These are phyloP conservation scores for Himalopsyche tibetana DNA, from an alignment of 2,888 invertebrate species.

Conservation along the genomic window DNA sequence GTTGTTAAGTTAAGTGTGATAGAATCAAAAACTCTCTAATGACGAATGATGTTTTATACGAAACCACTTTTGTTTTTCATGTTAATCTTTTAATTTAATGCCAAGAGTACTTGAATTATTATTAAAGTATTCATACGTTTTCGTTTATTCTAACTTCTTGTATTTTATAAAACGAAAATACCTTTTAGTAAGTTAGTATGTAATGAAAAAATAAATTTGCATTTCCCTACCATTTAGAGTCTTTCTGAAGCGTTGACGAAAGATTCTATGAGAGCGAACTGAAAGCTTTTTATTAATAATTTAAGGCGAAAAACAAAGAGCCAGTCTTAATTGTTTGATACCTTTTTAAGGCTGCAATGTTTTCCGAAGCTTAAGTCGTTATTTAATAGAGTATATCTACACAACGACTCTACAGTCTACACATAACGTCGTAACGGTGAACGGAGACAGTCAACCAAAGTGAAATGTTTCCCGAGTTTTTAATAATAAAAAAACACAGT, in stretches of 20 bases:
- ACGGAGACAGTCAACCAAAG: slow-evolving; percentile 61
- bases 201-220: slow-evolving; percentile 9
- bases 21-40: too few species aligned
- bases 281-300: slow-evolving; percentile 66
- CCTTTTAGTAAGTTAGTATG: background rate
- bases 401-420: slow-evolving; percentile 51
- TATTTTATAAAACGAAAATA: too few species aligned
- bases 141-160: too few species aligned
- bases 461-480: background rate
- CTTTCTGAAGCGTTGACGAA: slow-evolving; percentile 53
- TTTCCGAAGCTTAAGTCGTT: slow-evolving; percentile 66
- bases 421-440: slow-evolving; percentile 50
- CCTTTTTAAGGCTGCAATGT: slow-evolving; percentile 66
- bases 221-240: slow-evolving; percentile 17
- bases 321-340: slow-evolving; percentile 66
- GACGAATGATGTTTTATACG: too few species aligned
- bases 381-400: slow-evolving; percentile 66
- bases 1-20: too few species aligned
- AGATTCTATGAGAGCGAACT: slow-evolving; percentile 63
- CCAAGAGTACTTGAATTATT: too few species aligned
- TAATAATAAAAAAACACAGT: background rate
- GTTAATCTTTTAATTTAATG: too few species aligned
- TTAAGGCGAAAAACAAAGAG: slow-evolving; percentile 66
- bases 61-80: too few species aligned
- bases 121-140: too few species aligned